Conservation (phyloP, 2,888 invertebrate species). For the Archips crataeganus region DNA sequence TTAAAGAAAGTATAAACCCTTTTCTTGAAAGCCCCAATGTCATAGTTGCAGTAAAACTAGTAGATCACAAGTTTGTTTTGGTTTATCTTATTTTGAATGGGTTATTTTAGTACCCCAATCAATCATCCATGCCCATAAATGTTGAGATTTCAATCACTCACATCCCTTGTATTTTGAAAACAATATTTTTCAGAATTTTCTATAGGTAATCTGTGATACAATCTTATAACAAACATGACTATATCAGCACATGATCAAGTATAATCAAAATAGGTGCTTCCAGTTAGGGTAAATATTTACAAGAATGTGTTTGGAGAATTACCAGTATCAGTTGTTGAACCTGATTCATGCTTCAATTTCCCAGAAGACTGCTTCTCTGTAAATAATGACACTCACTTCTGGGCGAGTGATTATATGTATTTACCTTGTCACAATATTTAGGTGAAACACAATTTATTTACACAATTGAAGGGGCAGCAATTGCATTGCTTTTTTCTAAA, state of each 20-base stretch:
- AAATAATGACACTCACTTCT: neutral
- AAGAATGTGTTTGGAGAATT: slow-evolving; percentile 3
- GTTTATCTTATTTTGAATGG: too few species aligned
- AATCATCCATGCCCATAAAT: too few species aligned
- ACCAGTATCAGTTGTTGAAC: slow-evolving; percentile 1
- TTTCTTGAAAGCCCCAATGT: too few species aligned
- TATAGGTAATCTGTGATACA: neutral
- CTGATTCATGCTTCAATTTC: neutral
- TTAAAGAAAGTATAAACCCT: too few species aligned
- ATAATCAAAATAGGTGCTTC: neutral
- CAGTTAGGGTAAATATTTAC: slow-evolving; percentile 9
- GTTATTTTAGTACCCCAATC: too few species aligned
- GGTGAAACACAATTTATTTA: too few species aligned
- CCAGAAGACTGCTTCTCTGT: slow-evolving; percentile 1
- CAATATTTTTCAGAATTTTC: too few species aligned
- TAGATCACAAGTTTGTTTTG: too few species aligned
- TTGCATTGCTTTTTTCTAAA: too few species aligned
- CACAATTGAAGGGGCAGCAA: too few species aligned
- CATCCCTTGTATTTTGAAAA: neutral
- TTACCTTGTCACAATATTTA: slow-evolving; percentile 2
- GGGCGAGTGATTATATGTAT: neutral
- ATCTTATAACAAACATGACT: neutral
- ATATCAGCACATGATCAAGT: slow-evolving; percentile 14
- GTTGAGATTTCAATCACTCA: too few species aligned
- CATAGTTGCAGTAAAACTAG: too few species aligned